Conservation (phyloP, 2,797 vertebrate species). For the Eutrigla gurnardus region DNA sequence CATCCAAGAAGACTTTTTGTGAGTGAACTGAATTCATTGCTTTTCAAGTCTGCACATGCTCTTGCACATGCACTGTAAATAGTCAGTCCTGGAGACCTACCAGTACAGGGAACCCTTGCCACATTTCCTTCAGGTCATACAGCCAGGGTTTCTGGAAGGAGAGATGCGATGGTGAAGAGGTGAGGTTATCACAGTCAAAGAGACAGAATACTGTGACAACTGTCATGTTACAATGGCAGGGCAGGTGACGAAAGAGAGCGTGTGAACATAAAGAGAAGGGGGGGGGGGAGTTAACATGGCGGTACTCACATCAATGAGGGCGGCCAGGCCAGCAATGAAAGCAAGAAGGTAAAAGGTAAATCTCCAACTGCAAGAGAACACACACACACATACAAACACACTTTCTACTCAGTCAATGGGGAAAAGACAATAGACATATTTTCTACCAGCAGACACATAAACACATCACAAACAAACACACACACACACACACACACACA, state of each 20-base stretch:
- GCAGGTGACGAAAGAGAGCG: slow-evolving; percentile 40
- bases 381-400: slow-evolving; percentile 73
- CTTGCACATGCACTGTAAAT: slow-evolving; percentile 8
- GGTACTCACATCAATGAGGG: slow-evolving; percentile 94
- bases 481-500: slow-evolving; percentile 9
- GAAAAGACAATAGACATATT: slow-evolving; percentile 50
- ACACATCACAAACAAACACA: slow-evolving; percentile 17
- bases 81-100: slow-evolving; percentile 74
- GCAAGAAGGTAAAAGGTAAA: slow-evolving; percentile 98
- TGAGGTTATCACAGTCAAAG: slow-evolving; percentile 32
- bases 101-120: slow-evolving; percentile 94
- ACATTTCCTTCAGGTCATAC: slow-evolving; percentile 92
- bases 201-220: slow-evolving; percentile 29
- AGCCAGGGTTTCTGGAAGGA: slow-evolving; percentile 93
- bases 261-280: slow-evolving; percentile 19
- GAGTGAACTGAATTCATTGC: background rate
- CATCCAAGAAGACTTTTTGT: slow-evolving; percentile 8
- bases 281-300: slow-evolving; percentile 32
- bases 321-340: slow-evolving; percentile 94
- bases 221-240: slow-evolving; percentile 17
- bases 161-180: slow-evolving; percentile 38
- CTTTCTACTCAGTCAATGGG: slow-evolving; percentile 71
- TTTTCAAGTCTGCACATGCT: background rate
- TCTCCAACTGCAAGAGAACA: slow-evolving; percentile 96
- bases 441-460: slow-evolving; percentile 39